Base-by-base conservation (phyloP, 2,797 vertebrate genomes). In the Sitta carolinensis region DNA sequence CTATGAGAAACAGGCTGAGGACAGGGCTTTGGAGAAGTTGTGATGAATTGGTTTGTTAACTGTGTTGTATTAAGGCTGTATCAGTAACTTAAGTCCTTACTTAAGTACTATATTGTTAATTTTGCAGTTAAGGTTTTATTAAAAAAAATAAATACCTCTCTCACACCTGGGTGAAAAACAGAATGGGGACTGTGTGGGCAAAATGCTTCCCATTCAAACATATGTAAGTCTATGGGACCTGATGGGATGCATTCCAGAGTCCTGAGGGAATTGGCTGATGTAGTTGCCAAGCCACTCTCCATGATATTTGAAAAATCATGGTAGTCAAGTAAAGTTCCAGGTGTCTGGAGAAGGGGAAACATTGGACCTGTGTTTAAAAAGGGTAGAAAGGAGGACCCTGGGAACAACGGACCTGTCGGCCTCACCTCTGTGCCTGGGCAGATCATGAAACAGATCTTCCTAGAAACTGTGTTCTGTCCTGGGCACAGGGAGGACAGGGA, bases 371-470 rank as follows among this genome's bases (percentile, higher is more conserved):
- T 32, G 16, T 68, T 68, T 16, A 47, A 18, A 15, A 75, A 67
- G 10, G 7, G 16, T 16, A 59, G 54, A 21, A 76, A 76, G n/a
- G 38, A 38, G 13, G 27, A 51, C 27, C 4, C n/a, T 38, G 12
- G 21, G 5, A 45, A 16, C 15, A 43, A 5, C 12, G 0, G 1
- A 5, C 4, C 20, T 43, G 36, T 19, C 27, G 57, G 5, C 17
- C 20, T 42, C 69, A 27, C 17, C 27, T 43, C 18, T 36, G 14
- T 43, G 61, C 32, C 26, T 15, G 32, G 5, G 4, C 8, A 48
- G 20, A 30, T 29, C 13, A 18, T 20, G 20, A 36, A 69, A 69
- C 19, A 34, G 45, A 68, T 29, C 45, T 10, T 51, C 32, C 8
- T 7, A 22, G 70, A 25, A 20, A 2, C 45, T 58, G 17, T 50